Evolutionary conservation across 2,888 invertebrate species (phyloP), one percentile per base, ranked within the genome.

Genomic region (Aphrophora alni): DNA sequence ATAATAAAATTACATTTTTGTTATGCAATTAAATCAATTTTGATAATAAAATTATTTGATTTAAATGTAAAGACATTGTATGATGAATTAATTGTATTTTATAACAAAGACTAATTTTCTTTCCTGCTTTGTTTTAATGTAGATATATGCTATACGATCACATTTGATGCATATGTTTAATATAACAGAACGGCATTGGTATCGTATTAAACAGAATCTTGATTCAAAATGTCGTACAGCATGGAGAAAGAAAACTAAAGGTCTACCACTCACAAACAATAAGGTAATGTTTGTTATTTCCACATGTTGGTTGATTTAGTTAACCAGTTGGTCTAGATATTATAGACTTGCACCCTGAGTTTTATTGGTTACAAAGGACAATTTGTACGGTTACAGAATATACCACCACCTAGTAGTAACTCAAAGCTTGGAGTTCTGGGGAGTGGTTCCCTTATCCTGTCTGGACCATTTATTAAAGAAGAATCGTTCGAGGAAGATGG

Each of bases 221-320:
- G 90, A 90, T 86, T 90, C 90, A 70, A 90, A 90, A 84, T 90
- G 90, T 85, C 86, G 90, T 44, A 89, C 90, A 51, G 90, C 90
- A 4, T 90, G 87, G 87, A 85, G 85, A 70, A 86, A 86, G 79
- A 86, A 86, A 83, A 76, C 83, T 10, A 83, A 82, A 80, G 85
- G 85, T 26, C 38, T 85, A 44, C 83, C 84, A 4, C 81, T 85
- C n/a, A 84, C 79, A 21, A 78, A 59, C 24, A 80, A 78, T 68
- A 82, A 80, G 78, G 78, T 80, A 59, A 70, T 8, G 24, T 28
- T 7, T 7, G 25, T 72, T 38, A n/a, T 77, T n/a, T n/a, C n/a
- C n/a, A n/a, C n/a, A n/a, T n/a, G n/a, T n/a, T n/a, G n/a, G n/a
- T n/a, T n/a, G n/a, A n/a, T n/a, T n/a, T n/a, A 21, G 26, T 68